These are phyloP conservation scores for Galagoides demidoff DNA, from an alignment of 2,797 vertebrate genomes.

Conservation along the genomic window DNA sequence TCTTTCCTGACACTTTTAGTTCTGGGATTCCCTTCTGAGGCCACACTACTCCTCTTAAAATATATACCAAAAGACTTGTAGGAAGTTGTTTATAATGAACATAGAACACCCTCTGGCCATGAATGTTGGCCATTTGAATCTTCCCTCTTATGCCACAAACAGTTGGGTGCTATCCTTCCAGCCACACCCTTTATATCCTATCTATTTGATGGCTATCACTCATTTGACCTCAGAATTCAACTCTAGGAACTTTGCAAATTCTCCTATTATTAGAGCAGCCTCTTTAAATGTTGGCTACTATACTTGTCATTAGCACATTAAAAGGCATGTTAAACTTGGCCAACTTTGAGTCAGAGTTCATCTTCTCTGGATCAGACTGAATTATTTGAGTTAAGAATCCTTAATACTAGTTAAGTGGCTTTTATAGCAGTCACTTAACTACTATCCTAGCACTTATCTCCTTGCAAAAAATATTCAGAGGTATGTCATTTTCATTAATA, in stretches of 20 bases:
- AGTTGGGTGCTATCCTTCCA: not conserved
- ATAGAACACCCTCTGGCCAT: not conserved
- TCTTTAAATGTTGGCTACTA: not conserved
- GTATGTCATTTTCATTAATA: slow-evolving; percentile 9
- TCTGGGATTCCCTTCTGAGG: not conserved
- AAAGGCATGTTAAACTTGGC: not conserved
- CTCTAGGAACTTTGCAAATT: not conserved
- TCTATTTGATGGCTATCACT: not conserved
- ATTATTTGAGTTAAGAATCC: not conserved
- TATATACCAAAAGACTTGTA: not conserved
- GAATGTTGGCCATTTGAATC: too few species aligned
- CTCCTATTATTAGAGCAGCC: not conserved
- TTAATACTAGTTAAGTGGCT: not conserved
- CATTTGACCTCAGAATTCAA: not conserved
- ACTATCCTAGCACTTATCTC: not conserved
- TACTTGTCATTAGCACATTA: not conserved
- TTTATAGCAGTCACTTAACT: slow-evolving; percentile 15
- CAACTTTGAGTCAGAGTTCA: not conserved
- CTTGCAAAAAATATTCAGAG: slow-evolving; percentile 15
- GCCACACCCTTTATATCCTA: not conserved
- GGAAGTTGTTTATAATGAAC: not conserved
- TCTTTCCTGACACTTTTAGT: not conserved
- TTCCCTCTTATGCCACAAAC: not conserved
- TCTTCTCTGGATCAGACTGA: slow-evolving; percentile 16
- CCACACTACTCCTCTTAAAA: not conserved